A percentile compares a stretch with the other conserved stretches of the same genome.
These are phyloP conservation scores for Pantherophis vulpinus DNA, from an alignment of 2,797 vertebrate species.

Conservation along the genomic window DNA sequence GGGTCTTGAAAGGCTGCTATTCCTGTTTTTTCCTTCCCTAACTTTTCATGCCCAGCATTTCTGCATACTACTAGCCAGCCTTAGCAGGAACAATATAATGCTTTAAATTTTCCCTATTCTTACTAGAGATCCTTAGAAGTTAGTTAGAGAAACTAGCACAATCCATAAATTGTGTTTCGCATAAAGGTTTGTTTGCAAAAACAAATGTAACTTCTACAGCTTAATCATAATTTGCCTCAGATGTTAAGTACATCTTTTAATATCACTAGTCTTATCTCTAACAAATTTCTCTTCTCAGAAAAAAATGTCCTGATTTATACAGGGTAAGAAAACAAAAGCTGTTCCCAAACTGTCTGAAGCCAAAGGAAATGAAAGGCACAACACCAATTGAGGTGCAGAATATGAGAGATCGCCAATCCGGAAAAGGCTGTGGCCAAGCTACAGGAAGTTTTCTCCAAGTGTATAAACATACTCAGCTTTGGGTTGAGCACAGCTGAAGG, in stretches of 20 bases:
- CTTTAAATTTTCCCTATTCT: accelerated
- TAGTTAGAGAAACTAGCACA: neutral
- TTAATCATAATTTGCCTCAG: neutral
- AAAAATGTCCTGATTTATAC: conserved; percentile 3
- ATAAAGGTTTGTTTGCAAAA: neutral
- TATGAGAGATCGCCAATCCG: conserved; percentile 12
- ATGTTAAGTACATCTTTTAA: neutral
- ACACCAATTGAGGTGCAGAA: neutral
- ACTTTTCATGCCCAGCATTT: neutral
- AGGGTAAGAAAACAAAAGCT: conserved; percentile 38
- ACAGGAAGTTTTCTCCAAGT: conserved; percentile 59
- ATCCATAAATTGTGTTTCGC: neutral
- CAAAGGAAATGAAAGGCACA: conserved; percentile 38
- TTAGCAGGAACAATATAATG: neutral
- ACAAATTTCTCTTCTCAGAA: conserved; percentile 42
- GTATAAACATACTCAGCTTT: conserved; percentile 47
- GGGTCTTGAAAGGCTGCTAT: neutral
- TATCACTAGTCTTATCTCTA: neutral
- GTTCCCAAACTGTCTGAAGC: neutral
- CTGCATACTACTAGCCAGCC: neutral
- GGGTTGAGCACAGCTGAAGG: conserved; percentile 38
- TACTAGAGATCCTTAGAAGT: neutral
- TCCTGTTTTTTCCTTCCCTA: neutral
- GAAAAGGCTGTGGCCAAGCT: conserved; percentile 31
- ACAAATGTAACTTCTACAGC: neutral